phyloP scores from a whole-genome alignment of 2,113 vertebrate species.

The Tragelaphus scriptus region DNA sequence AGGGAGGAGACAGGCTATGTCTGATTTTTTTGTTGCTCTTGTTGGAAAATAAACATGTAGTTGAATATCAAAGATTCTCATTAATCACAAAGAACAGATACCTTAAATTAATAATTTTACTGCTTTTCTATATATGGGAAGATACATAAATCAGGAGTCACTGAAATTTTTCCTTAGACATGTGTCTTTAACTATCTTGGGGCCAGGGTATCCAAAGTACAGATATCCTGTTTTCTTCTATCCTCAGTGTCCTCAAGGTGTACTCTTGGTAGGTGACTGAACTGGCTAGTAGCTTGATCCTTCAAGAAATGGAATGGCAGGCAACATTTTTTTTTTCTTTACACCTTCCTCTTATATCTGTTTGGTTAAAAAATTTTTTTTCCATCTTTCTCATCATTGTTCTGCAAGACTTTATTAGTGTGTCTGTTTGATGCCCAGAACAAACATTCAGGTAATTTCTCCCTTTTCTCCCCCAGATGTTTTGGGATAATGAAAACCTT shows the following conservation, averaged over 20 bases:
- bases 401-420: neutral
- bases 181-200: neutral
- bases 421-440: neutral
- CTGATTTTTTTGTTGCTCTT: neutral
- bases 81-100: neutral
- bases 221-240: neutral
- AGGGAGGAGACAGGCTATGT: neutral
- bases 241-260: neutral
- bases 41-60: neutral
- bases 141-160: neutral
- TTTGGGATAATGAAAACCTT: neutral
- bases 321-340: neutral
- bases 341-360: neutral
- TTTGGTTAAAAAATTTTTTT: neutral
- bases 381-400: neutral
- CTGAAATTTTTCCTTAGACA: neutral
- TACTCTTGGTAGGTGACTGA: neutral
- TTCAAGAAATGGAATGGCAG: neutral
- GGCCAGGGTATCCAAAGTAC: neutral
- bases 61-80: neutral
- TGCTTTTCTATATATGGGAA: neutral
- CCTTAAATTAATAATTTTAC: neutral
- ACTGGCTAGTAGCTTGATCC: neutral
- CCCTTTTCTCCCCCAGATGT: neutral
- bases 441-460: neutral